These are phyloP conservation scores for Oxyruncus cristatus DNA, from an alignment of 2,113 vertebrate species.

Conservation along the genomic window DNA sequence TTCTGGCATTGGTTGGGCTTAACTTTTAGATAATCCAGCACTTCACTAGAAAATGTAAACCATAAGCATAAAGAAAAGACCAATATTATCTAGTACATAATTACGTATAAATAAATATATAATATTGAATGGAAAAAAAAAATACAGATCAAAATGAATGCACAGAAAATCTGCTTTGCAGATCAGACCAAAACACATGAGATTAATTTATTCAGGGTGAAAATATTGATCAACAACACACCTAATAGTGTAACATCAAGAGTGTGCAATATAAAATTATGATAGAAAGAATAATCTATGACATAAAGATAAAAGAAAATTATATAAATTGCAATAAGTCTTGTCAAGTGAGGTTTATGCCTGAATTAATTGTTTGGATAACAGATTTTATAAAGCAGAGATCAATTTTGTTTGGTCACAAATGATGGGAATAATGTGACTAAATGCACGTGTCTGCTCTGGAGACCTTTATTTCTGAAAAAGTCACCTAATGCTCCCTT, in stretches of 20 bases:
- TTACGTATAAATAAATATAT: not conserved
- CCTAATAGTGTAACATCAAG: not conserved
- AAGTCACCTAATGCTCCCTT: not conserved
- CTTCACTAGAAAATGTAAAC: not conserved
- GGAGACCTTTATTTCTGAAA: not conserved
- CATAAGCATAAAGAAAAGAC: not conserved
- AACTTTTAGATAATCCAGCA: not conserved
- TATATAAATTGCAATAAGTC: not conserved
- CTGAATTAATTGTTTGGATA: not conserved
- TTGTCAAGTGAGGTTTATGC: not conserved
- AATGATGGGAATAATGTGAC: not conserved
- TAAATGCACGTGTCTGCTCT: not conserved
- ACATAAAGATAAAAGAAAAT: not conserved
- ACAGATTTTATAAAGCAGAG: not conserved
- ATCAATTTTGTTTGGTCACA: not conserved
- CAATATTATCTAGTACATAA: not conserved
- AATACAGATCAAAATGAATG: not conserved
- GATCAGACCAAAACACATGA: not conserved
- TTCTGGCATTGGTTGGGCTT: not conserved
- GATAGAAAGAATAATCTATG: not conserved
- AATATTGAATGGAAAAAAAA: not conserved
- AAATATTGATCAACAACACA: not conserved
- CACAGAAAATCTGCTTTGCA: not conserved
- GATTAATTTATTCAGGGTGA: not conserved
- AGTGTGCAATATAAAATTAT: not conserved